Conservation (phyloP, 2,113 vertebrate species). For the Vombatus ursinus region DNA sequence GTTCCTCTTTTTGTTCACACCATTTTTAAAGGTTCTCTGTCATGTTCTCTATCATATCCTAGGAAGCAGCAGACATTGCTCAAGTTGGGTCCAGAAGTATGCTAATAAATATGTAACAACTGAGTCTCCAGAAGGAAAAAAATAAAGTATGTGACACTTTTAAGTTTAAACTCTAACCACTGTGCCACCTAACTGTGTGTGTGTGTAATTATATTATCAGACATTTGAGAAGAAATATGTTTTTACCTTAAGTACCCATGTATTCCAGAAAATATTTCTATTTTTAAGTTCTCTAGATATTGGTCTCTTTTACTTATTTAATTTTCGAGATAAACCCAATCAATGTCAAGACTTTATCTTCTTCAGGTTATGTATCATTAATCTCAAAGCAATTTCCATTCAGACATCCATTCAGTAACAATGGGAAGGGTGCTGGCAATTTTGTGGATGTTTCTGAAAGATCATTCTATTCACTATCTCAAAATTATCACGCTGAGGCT, state of each 20-base stretch:
- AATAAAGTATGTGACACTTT: neutral
- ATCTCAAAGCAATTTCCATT: neutral
- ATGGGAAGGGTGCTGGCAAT: neutral
- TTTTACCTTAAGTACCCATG: neutral
- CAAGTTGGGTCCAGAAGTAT: neutral
- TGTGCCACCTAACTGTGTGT: too few species aligned
- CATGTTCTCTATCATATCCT: neutral
- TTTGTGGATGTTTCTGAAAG: neutral
- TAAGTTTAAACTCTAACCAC: neutral
- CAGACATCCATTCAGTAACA: neutral
- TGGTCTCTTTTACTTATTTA: neutral
- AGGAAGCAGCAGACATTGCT: neutral
- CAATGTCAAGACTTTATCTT: neutral
- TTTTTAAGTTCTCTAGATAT: neutral
- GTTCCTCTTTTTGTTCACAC: neutral
- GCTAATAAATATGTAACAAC: neutral
- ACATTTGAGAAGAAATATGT: neutral
- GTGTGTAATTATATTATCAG: too few species aligned
- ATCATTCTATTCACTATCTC: neutral
- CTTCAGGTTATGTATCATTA: neutral
- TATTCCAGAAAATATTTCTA: neutral
- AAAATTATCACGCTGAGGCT: neutral
- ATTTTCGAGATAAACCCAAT: neutral
- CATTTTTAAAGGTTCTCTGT: neutral
- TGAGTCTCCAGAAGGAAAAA: neutral